These are phyloP conservation scores for Pachyrhynchus sulphureomaculatus DNA, from an alignment of 1,140 invertebrate genomes.

Conservation along the genomic window DNA sequence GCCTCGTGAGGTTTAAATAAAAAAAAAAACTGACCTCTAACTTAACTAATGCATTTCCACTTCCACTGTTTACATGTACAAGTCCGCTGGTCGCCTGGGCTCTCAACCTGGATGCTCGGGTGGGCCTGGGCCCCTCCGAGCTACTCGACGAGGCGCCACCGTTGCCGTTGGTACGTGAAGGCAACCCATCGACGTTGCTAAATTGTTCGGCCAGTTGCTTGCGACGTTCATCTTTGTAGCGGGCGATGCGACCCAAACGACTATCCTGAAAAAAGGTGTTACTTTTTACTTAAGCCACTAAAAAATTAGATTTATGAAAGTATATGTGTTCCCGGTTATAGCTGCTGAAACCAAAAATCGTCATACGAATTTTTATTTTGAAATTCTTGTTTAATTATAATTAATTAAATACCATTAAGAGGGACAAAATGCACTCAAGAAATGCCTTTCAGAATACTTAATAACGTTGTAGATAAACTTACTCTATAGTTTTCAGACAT, in stretches of 20 bases:
- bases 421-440: too few relatives aligned
- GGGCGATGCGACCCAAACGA: conserved; percentile 61
- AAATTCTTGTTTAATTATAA: too few relatives aligned
- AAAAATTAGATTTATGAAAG: too few relatives aligned
- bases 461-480: too few relatives aligned
- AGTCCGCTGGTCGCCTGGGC: conserved; percentile 57
- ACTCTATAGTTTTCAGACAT: conserved; percentile 24
- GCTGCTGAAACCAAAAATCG: too few relatives aligned
- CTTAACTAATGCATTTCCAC: neutral
- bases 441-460: too few relatives aligned
- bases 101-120: conserved; percentile 68
- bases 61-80: neutral
- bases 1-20: neutral
- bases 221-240: conserved; percentile 67
- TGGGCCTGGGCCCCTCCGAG: conserved; percentile 59
- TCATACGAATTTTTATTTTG: neutral
- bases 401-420: too few relatives aligned
- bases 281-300: neutral
- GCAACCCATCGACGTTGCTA: conserved; percentile 3
- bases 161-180: conserved; percentile 11
- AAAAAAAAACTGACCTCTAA: conserved; percentile 17
- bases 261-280: conserved; percentile 28
- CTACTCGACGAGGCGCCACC: conserved; percentile 49
- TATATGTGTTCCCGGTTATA: too few relatives aligned
- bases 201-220: conserved; percentile 58